A percentile compares a stretch with the other conserved stretches of the same genome.
Conservation (phyloP, 2,797 vertebrate species). For the Semotilus atromaculatus region DNA sequence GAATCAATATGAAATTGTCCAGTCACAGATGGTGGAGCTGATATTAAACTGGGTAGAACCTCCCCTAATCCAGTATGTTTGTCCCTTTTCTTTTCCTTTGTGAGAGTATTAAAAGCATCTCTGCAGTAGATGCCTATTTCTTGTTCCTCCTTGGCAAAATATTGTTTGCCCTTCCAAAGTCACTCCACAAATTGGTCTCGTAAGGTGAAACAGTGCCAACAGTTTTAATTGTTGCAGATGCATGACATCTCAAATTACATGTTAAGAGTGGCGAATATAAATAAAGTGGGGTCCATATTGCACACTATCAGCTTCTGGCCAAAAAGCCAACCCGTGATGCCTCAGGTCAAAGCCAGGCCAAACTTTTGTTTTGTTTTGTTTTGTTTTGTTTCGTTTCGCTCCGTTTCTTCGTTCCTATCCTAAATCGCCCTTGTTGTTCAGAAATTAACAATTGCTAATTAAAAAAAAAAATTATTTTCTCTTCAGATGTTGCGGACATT, state of each 20-base stretch:
- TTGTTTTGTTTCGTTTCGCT: neutral
- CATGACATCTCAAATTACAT: slow-evolving; percentile 57
- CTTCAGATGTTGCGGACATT: slow-evolving; percentile 9
- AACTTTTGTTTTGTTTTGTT: neutral
- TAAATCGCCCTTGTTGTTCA: too few relatives aligned
- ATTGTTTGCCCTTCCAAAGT: slow-evolving; percentile 53
- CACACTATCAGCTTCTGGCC: slow-evolving; percentile 28
- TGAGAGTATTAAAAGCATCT: slow-evolving; percentile 46
- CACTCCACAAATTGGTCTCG: slow-evolving; percentile 50
- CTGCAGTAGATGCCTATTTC: slow-evolving; percentile 50
- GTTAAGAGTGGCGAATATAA: slow-evolving; percentile 38
- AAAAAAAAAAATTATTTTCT: neutral
- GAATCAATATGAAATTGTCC: slow-evolving; percentile 60
- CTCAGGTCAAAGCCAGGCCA: neutral
- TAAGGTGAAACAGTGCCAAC: slow-evolving; percentile 45
- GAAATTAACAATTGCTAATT: neutral
- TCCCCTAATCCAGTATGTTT: slow-evolving; percentile 53
- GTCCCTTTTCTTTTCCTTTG: slow-evolving; percentile 41
- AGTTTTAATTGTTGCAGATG: slow-evolving; percentile 61
- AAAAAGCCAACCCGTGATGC: neutral
- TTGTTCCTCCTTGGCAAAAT: slow-evolving; percentile 50
- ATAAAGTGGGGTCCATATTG: slow-evolving; percentile 47
- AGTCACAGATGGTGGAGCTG: slow-evolving; percentile 55
- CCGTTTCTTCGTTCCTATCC: neutral
- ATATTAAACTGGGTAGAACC: slow-evolving; percentile 61